A percentile compares a stretch with the other conserved stretches of the same genome.
phyloP scores from a whole-genome alignment of 2,888 invertebrate species.

The Drosophila pseudotakahashii region DNA sequence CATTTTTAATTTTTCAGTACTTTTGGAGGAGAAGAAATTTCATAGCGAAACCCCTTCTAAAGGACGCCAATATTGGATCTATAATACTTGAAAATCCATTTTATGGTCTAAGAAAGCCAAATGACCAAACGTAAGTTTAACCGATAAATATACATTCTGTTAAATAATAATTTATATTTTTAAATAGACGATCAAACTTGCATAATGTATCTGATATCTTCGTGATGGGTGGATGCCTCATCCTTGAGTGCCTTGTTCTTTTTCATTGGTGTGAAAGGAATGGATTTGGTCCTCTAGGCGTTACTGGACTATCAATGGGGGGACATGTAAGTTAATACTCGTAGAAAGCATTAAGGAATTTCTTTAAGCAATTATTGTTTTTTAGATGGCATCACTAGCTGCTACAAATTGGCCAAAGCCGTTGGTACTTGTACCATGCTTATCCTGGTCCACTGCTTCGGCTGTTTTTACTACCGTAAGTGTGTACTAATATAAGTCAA shows the following conservation, averaged over 20 bases:
- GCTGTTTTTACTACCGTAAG: conserved; percentile 95
- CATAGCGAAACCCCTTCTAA: conserved; percentile 95
- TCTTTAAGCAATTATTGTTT: not conserved
- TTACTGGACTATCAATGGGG: conserved; percentile 98
- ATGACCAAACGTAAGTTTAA: conserved; percentile 89
- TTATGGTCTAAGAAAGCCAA: conserved; percentile 95
- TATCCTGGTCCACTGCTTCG: conserved; percentile 99
- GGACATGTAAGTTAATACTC: conserved; percentile 90
- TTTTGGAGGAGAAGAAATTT: conserved; percentile 95
- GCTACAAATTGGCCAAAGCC: conserved; percentile 98
- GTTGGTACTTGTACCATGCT: conserved; percentile 95
- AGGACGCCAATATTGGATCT: conserved; percentile 95
- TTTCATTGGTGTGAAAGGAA: conserved; percentile 97
- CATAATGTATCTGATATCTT: conserved; percentile 98
- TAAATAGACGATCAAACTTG: conserved; percentile 92
- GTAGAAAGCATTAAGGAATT: too few species aligned
- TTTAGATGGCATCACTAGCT: conserved; percentile 98
- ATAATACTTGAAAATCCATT: conserved; percentile 98
- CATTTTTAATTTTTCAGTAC: conserved; percentile 86
- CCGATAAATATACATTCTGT: not conserved
- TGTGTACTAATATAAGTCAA: not conserved
- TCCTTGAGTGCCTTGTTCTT: conserved; percentile 95
- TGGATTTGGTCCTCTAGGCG: conserved; percentile 96
- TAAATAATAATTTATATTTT: not conserved
- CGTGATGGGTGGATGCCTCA: conserved; percentile 98